A percentile compares a stretch with the other conserved stretches of the same genome.
Conservation (phyloP, 2,888 invertebrate genomes). For the Neuroscelio doddi region DNA sequence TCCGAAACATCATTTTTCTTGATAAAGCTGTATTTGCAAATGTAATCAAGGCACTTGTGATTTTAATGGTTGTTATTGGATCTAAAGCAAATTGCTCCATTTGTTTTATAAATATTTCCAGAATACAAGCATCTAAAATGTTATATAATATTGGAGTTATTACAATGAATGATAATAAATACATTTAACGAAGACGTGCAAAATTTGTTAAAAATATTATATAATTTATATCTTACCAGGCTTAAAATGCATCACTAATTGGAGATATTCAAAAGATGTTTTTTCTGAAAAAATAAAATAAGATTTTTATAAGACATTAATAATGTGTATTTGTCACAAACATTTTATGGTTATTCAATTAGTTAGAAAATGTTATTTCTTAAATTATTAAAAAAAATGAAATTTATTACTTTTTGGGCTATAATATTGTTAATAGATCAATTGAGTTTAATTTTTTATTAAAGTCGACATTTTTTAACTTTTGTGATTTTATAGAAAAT, state of each 20-base stretch:
- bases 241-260: slow-evolving; percentile 19
- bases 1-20: slow-evolving; percentile 52
- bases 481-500: too few species aligned
- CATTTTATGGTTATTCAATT: too few species aligned
- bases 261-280: slow-evolving; percentile 16
- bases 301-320: too few species aligned
- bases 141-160: slow-evolving; percentile 21
- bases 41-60: slow-evolving; percentile 55
- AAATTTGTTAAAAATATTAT: slow-evolving; percentile 11
- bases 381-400: too few species aligned
- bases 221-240: slow-evolving; percentile 21
- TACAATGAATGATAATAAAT: background rate
- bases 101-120: slow-evolving; percentile 63
- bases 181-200: too few species aligned
- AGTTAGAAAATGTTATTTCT: too few species aligned
- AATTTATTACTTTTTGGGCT: too few species aligned
- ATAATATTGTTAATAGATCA: too few species aligned
- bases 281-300: too few species aligned
- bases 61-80: slow-evolving; percentile 55
- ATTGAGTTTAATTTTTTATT: too few species aligned
- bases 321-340: too few species aligned
- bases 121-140: slow-evolving; percentile 60
- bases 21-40: slow-evolving; percentile 57
- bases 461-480: too few species aligned
- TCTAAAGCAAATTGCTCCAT: slow-evolving; percentile 60